Evolutionary conservation across 2,113 vertebrate species (phyloP), one percentile per base, ranked within the genome.

Genomic region (Genyomyrus donnyi): DNA sequence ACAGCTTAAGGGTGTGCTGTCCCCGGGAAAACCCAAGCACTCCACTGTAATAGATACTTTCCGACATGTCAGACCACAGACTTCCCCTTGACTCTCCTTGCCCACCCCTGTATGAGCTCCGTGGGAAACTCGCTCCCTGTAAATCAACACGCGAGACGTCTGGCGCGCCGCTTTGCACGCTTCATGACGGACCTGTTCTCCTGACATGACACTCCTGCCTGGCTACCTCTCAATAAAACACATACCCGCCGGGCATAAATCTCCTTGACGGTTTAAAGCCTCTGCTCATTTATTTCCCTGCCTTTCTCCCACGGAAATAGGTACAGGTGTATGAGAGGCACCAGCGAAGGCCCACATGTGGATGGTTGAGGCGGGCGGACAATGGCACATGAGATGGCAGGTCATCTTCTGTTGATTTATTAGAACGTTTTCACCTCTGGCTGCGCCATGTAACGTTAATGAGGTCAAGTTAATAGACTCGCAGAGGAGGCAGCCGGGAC

Each of bases 131-230:
- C 74, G 83, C 27, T 49, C n/a, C 27, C 90, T 62, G 24, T 90
- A 85, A 90, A 91, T 91, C 87, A 91, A 93, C 88, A 80, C 62
- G 87, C 53, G 90, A 86, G 70, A 91, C 39, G 84, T 62, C 50
- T 45, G 70, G 88, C 87, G 80, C 89, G 89, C n/a, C 46, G 45
- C 74, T 89, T 39, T 21, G 90, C 88, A 42, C 87, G 80, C 90
- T 91, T 90, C 50, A 90, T 91, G 89, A 88, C 83, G 88, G 77
- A 66, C 88, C 88, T 89, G 70, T 88, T 92, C 80, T 70, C 17
- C 80, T 85, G 80, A 89, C 80, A 77, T 21, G 5, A 88, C 70
- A 84, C 90, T 27, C 87, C n/a, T 46, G n/a, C 53, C 90, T 35
- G 52, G n/a, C 53, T 53, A 84, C 53, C 80, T 88, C 88, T 89